Percentiles rank a stretch among this genome's conserved stretches.
Evolutionary conservation across 2,113 vertebrate species (phyloP).

Genomic region (Dermatemys mawii): DNA sequence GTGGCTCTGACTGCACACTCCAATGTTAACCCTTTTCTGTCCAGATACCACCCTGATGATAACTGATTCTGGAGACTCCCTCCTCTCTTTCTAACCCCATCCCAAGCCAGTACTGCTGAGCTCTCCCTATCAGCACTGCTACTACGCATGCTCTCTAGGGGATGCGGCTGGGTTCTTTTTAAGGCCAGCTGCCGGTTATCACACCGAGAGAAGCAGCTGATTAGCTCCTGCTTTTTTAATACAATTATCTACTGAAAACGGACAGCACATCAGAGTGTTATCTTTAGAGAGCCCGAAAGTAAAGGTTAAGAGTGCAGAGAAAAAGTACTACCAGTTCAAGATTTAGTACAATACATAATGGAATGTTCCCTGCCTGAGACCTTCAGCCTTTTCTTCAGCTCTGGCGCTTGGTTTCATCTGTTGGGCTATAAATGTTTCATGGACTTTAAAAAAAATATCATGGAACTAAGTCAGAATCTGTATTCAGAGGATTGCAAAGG

Average conservation of each 20-base stretch:
- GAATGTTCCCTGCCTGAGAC: not conserved
- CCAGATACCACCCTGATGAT: not conserved
- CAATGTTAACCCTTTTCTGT: not conserved
- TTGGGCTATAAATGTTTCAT: constrained; percentile 78
- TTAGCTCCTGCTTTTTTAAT: not conserved
- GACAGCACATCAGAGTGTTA: not conserved
- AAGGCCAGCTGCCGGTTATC: not conserved
- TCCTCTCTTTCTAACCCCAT: not conserved
- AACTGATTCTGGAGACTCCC: not conserved
- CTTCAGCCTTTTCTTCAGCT: constrained; percentile 31
- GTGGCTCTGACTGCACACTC: not conserved
- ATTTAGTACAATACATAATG: constrained; percentile 55
- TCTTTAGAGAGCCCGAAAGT: not conserved
- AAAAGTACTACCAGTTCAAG: constrained; percentile 38
- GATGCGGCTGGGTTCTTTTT: not conserved
- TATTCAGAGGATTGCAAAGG: constrained; percentile 48
- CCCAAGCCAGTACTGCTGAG: not conserved
- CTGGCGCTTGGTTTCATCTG: constrained; percentile 65
- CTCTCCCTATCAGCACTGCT: rapidly evolving
- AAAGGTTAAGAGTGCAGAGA: not conserved
- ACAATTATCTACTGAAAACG: not conserved
- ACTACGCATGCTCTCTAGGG: not conserved
- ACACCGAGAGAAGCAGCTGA: not conserved
- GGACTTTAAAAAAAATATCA: constrained; percentile 73
- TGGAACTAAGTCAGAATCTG: constrained; percentile 68